A percentile compares a stretch with the other conserved stretches of the same genome.
These are phyloP conservation scores for Rhinoptilus africanus DNA, from an alignment of 2,113 vertebrate genomes.

Conservation along the genomic window DNA sequence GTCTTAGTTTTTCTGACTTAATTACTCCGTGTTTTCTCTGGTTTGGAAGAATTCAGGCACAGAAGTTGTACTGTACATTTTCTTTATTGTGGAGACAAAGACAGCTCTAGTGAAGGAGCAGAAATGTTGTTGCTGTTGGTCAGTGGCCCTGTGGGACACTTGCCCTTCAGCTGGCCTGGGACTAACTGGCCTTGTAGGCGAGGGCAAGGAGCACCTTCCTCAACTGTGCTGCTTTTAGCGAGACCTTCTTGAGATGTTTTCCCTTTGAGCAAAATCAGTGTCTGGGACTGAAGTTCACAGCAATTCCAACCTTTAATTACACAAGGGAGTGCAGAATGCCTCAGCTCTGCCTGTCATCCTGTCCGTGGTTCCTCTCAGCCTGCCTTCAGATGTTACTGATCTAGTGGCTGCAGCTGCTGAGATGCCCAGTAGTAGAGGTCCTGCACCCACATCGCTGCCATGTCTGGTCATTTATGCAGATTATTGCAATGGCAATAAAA, in stretches of 20 bases:
- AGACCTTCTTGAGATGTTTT: neutral
- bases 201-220: neutral
- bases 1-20: neutral
- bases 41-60: neutral
- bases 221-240: neutral
- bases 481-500: neutral
- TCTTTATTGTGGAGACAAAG: neutral
- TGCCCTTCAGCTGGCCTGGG: neutral
- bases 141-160: neutral
- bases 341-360: rapidly evolving
- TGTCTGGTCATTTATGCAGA: neutral
- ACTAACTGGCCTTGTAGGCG: neutral
- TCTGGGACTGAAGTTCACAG: neutral
- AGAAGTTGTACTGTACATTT: neutral
- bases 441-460: rapidly evolving
- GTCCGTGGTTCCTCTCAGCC: neutral
- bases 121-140: neutral
- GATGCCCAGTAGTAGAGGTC: neutral
- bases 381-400: neutral
- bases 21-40: neutral
- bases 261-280: neutral
- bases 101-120: rapidly evolving
- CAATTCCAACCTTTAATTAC: neutral
- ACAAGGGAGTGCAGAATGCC: neutral
- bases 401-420: neutral